Evolutionary conservation across 1,140 invertebrate species (phyloP).

Genomic region (Alviniconcha marisindica): DNA sequence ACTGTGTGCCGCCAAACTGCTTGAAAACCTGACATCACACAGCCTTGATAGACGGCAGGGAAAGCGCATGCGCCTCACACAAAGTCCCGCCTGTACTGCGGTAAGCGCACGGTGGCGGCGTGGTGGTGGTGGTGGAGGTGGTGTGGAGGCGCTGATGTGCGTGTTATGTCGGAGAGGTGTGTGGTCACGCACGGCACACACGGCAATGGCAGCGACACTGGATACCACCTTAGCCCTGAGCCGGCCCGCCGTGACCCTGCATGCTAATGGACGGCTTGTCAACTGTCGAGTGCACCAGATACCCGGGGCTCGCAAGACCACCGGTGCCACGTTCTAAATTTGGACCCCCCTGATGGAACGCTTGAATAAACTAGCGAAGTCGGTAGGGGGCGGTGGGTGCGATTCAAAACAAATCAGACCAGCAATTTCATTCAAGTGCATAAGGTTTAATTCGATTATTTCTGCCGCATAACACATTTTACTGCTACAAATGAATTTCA

Average conservation of each 20-base stretch:
- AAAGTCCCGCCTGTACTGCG: constrained; percentile 25
- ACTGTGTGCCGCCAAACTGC: constrained; percentile 36
- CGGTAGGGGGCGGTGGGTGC: no score
- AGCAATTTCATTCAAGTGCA: no score
- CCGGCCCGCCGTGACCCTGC: constrained; percentile 34
- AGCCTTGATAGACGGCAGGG: not conserved
- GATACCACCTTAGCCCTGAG: constrained; percentile 11
- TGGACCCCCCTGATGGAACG: no score
- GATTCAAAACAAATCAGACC: no score
- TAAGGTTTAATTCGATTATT: no score
- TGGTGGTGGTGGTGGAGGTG: not conserved
- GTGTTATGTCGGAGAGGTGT: not conserved
- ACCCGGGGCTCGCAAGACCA: not conserved
- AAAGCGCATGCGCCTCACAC: not conserved
- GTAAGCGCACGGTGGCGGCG: not conserved
- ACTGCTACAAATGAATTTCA: no score
- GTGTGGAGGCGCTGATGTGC: not conserved
- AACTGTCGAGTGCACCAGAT: constrained; percentile 3
- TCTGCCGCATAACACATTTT: no score
- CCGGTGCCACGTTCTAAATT: no score
- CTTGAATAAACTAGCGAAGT: no score
- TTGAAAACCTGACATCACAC: constrained; percentile 34
- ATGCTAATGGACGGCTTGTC: constrained; percentile 38
- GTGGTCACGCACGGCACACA: constrained; percentile 40
- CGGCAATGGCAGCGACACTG: constrained; percentile 33